A percentile compares a stretch with the other conserved stretches of the same genome.
Evolutionary conservation across 2,113 vertebrate genomes (phyloP).

Genomic region (Cyrtonyx montezumae): DNA sequence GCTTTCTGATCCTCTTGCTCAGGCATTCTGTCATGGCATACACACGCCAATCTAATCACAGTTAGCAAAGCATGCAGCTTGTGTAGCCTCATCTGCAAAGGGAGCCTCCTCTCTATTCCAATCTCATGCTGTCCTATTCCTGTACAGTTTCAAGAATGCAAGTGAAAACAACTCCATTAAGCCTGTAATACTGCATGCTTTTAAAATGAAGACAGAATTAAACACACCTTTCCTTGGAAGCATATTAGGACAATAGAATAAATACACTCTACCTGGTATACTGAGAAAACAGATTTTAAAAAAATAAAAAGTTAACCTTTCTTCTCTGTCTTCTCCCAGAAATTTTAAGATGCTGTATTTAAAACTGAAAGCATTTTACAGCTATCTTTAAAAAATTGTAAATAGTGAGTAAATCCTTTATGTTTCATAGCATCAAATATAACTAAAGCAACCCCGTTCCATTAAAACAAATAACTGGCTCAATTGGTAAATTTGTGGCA

Average conservation of each 20-base stretch:
- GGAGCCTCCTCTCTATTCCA: background rate
- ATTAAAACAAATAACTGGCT: background rate
- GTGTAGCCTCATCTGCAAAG: background rate
- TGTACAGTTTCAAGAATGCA: background rate
- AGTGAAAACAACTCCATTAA: background rate
- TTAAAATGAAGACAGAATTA: background rate
- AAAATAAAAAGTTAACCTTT: background rate
- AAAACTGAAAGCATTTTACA: background rate
- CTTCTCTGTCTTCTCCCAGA: background rate
- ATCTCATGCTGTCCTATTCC: background rate
- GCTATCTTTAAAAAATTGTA: background rate
- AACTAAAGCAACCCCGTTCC: background rate
- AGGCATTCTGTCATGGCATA: background rate
- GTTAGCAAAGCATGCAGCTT: accelerated
- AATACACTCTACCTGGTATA: background rate
- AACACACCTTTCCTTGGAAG: background rate
- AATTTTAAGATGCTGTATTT: background rate
- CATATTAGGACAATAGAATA: background rate
- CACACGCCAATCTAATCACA: background rate
- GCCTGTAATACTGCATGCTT: background rate
- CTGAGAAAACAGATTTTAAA: background rate
- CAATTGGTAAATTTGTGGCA: background rate
- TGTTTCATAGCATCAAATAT: background rate
- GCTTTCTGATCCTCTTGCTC: background rate
- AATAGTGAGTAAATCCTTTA: background rate